Conservation (phyloP, 2,888 invertebrate genomes). For the Xestia xanthographa region DNA sequence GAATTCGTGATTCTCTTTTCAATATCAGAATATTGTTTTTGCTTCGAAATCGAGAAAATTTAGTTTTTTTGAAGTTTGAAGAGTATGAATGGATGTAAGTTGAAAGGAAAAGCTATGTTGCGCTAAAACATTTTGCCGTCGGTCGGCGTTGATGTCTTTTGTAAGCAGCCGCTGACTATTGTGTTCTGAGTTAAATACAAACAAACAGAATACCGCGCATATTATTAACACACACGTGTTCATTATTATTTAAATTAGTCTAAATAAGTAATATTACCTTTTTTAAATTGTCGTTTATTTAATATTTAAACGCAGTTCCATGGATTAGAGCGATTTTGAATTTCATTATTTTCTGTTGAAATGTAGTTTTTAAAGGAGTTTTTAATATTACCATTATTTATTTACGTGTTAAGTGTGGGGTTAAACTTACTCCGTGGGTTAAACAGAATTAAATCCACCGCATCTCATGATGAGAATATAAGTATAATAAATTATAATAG, state of each 20-base stretch:
- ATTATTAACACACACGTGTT: background rate
- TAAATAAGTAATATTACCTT: background rate
- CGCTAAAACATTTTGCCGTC: conserved; percentile 65
- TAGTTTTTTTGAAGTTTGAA: background rate
- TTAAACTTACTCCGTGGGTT: background rate
- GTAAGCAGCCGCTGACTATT: conserved; percentile 64
- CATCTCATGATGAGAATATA: conserved; percentile 3
- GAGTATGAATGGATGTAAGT: background rate
- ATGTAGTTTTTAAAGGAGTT: background rate
- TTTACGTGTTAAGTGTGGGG: background rate
- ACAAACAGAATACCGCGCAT: conserved; percentile 7
- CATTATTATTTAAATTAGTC: conserved; percentile 9
- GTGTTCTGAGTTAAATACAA: conserved; percentile 1
- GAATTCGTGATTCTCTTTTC: conserved; percentile 4
- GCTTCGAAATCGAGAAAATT: background rate
- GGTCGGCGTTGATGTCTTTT: conserved; percentile 87
- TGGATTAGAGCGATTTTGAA: background rate
- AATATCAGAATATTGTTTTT: conserved; percentile 6
- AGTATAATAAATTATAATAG: conserved; percentile 10
- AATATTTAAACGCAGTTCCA: background rate
- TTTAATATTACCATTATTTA: background rate
- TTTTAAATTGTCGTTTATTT: background rate
- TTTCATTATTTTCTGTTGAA: background rate
- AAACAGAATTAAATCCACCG: conserved; percentile 5
- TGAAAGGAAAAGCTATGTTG: background rate